Evolutionary conservation across 2,797 vertebrate species (phyloP).

Genomic region (Enteromius anoplus): DNA sequence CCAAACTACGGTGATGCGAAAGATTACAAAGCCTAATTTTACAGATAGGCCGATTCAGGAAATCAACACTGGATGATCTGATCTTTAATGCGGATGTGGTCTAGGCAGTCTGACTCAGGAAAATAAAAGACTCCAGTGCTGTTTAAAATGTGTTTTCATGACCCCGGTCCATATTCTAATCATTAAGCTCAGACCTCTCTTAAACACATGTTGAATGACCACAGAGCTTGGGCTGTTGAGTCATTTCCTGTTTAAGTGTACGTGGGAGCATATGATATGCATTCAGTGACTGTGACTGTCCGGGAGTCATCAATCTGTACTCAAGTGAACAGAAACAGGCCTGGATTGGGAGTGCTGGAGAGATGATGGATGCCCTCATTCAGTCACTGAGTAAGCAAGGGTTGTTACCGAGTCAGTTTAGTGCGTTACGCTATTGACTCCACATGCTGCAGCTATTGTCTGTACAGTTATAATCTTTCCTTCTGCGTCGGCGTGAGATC

Average conservation of each 20-base stretch:
- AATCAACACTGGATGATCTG: not conserved
- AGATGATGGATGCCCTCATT: constrained; percentile 31
- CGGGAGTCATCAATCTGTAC: not conserved
- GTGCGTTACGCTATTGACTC: constrained; percentile 11
- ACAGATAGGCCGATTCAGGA: not conserved
- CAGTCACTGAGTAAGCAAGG: not conserved
- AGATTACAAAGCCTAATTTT: not conserved
- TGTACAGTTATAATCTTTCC: constrained; percentile 57
- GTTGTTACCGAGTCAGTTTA: constrained; percentile 3
- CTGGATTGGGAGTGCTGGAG: not conserved
- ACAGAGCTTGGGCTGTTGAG: not conserved
- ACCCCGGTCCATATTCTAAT: constrained; percentile 33
- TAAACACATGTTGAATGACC: constrained; percentile 32
- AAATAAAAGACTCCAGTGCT: constrained; percentile 14
- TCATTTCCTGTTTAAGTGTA: constrained; percentile 35
- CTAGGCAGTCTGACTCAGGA: constrained; percentile 1
- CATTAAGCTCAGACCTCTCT: constrained; percentile 17
- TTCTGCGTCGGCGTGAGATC: constrained; percentile 44
- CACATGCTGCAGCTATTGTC: constrained; percentile 14
- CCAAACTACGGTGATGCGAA: not conserved
- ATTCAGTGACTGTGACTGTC: constrained; percentile 1
- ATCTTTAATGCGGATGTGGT: constrained; percentile 19
- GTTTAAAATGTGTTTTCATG: constrained; percentile 41
- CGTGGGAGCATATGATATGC: not conserved
- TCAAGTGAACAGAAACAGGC: not conserved